Evolutionary conservation across 2,888 invertebrate species (phyloP), one percentile per base, ranked within the genome.

Genomic region (Lampropteryx suffumata): DNA sequence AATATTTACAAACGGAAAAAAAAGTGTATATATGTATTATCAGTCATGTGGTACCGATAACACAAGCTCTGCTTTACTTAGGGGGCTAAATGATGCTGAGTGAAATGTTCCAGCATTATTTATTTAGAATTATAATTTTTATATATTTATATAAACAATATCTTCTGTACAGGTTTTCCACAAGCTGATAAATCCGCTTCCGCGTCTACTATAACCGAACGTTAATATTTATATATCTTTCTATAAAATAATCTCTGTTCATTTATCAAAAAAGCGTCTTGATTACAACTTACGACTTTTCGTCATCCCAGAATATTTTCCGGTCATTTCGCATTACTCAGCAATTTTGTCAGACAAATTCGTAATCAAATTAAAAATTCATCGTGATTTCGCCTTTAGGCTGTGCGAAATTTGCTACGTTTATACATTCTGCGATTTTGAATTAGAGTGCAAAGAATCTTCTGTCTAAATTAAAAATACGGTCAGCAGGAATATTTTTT

Each of bases 301-400:
- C 36, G 28, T 32, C 28, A 34, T 34, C 32, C 41, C 37, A 13
- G 46, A 37, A 33, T 43, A 36, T 37, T 51, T 51, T 46, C 30
- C 17, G 55, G 61, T 62, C 44, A 57, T 61, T 53, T 66, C 62
- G 59, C 65, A 55, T 69, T 61, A 63, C 62, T 64, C 63, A 62
- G 64, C 61, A 64, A 67, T 72, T 67, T 61, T 52, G 55, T 44
- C 57, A 53, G 62, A 65, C 67, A 68, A 67, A 64, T 67, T 73
- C 58, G 63, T 71, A 78, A 80, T 79, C 65, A 74, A 76, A 77
- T 79, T 76, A 78, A 73, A 78, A 69, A 73, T 79, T 81, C 71
- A 76, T 77, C 71, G 54, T 41, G 45, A 41, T 51, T 51, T 17
- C 30, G 30, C 36, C 35, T 39, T 40, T 17, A 26, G n/a, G 35